A percentile compares a stretch with the other conserved stretches of the same genome.
Conservation (phyloP, 92 coral and sea anemone species). For the Porites divaricata region DNA sequence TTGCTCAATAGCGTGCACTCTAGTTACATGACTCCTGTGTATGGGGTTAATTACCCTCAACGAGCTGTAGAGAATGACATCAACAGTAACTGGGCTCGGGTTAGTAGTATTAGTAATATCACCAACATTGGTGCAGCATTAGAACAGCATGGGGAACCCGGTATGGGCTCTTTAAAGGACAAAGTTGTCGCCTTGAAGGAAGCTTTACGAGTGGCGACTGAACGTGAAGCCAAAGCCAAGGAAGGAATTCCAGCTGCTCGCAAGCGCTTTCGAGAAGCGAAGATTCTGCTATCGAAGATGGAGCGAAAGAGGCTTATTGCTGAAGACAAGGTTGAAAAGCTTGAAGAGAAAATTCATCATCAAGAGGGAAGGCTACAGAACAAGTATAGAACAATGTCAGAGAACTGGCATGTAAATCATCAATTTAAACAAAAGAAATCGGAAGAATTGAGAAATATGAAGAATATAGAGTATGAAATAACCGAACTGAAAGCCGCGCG, state of each 20-base stretch:
- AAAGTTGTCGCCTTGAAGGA: conserved; percentile 80
- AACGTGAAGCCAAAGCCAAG: conserved; percentile 61
- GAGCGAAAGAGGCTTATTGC: conserved; percentile 68
- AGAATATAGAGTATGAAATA: conserved; percentile 68
- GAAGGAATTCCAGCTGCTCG: conserved; percentile 62
- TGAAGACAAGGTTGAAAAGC: conserved; percentile 73
- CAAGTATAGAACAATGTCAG: conserved; percentile 56
- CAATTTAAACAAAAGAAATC: conserved; percentile 61
- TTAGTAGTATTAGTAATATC: conserved; percentile 35
- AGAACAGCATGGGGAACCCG: conserved; percentile 60
- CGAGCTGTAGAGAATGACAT: conserved; percentile 7
- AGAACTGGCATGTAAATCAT: conserved; percentile 60
- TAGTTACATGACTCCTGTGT: conserved; percentile 36
- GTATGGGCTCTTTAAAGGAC: conserved; percentile 83
- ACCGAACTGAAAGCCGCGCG: conserved; percentile 71
- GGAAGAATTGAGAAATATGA: conserved; percentile 59
- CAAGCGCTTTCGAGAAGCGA: conserved; percentile 74
- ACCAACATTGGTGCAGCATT: neutral
- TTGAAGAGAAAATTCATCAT: conserved; percentile 63
- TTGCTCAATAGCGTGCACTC: conserved; percentile 36
- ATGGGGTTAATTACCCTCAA: conserved; percentile 42
- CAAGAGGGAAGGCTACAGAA: conserved; percentile 56
- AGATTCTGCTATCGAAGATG: conserved; percentile 56
- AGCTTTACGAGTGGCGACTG: conserved; percentile 69
- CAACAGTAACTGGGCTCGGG: conserved; percentile 37